Evolutionary conservation across 2,888 invertebrate genomes (phyloP), one percentile per base, ranked within the genome.

Genomic region (Pseudococcus longispinus): DNA sequence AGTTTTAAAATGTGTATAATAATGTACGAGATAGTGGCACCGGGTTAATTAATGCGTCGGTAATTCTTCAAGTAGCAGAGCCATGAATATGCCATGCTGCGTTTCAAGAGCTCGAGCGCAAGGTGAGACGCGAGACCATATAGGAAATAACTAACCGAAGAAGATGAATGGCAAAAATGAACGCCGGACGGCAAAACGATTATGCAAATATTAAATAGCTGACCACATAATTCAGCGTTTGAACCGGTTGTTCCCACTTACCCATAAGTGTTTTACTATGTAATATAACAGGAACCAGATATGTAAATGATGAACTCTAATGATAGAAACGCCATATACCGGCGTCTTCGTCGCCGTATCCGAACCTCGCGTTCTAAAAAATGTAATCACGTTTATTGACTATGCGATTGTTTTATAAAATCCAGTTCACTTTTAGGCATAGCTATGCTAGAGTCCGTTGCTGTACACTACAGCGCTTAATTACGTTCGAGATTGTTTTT

Each of bases 231-330:
- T 80, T 80, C 77, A 42, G 32, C 18, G 42, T 37, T 60, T 42
- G 77, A 80, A 80, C 77, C 77, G 77, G 77, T 80, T 80, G 77
- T 80, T 80, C 42, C 77, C 77, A 80, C 77, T 80, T 80, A 80
- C 77, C 77, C 77, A 80, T 80, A 80, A 80, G 77, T 80, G 77
- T 80, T 80, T 80, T 80, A 80, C 77, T 80, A 80, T 80, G 77
- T 80, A 74, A 74, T 32, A 29, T 74, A 80, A 37, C 77, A 42
- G 77, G 37, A 37, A 80, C 37, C 77, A 80, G 77, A 80, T 80
- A 80, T 80, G 77, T 20, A 80, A 80, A 80, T 80, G 77, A 42
- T 42, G 32, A 80, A 42, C 77, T 80, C 77, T 37, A 80, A 80
- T 80, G 77, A 80, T 80, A 80, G 77, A 80, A 80, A 42, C 13